Base-by-base conservation (phyloP, 2,888 invertebrate genomes). In the Linyphia triangularis region DNA sequence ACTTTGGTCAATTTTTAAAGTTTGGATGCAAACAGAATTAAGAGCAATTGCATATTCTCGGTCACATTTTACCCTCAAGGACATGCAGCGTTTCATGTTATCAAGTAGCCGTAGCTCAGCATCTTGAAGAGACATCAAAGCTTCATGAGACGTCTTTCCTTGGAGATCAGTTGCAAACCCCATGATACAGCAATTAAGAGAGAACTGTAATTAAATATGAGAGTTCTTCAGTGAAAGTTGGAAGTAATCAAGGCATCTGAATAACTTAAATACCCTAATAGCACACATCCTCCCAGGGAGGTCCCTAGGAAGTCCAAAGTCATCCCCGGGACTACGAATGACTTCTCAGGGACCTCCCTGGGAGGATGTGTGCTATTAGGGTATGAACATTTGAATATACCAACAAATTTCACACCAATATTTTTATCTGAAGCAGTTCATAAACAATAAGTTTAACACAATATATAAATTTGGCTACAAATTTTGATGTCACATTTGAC, bases 51-150 rank as follows among this genome's bases (percentile, higher is more conserved):
- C 96, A 93, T 98, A 98, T 92, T 98, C 98, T 91, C 96, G 95
- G 93, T 98, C 98, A 92, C 96, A 96, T 93, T 97, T 97, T 92
- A 97, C 96, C 93, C 98, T 96, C 91, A 96, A 95, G 91, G 95
- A 95, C 85, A 98, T 94, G 92, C 97, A 97, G 90, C 97, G 94
- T 92, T 96, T 96, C 95, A 98, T 97, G 90, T 96, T 96, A 92
- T 98, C 98, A 94, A 98, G 95, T 70, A 98, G 95, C 91, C 97
- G 95, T 86, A 98, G 94, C 93, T 98, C 98, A 24, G 97, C 97
- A 93, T 98, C 98, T 93, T 98, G 98, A 82, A 98, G 95, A 89
- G 95, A 95, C 91, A 98, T 94, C 91, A 98, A 94, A 90, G 97
- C 97, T 93, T 98, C 98, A 93, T 98, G 98, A 92, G 97, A 97